phyloP scores from a whole-genome alignment of 2,888 invertebrate genomes.

The Clunio marinus region DNA sequence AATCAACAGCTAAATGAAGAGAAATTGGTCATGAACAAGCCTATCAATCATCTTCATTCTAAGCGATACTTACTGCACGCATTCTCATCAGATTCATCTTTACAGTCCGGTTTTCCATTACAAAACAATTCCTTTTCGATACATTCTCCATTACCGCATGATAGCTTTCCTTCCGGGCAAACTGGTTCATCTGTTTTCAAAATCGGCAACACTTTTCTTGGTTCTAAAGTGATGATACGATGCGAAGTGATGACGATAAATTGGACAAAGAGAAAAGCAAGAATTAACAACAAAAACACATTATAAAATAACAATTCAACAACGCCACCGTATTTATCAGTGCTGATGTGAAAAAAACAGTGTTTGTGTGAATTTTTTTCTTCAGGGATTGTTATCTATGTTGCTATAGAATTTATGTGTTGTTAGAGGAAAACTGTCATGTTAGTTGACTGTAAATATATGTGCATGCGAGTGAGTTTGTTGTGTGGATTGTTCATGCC shows the following conservation, averaged over 20 bases:
- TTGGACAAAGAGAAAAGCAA: neutral
- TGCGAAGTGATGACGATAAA: neutral
- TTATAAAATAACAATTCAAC: conserved; percentile 37
- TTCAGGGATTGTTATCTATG: conserved; percentile 27
- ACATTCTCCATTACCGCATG: conserved; percentile 90
- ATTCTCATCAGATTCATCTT: conserved; percentile 92
- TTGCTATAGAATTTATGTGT: neutral
- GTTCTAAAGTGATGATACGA: conserved; percentile 59
- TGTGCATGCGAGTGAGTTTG: neutral
- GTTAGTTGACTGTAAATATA: conserved; percentile 17
- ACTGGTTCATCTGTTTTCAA: conserved; percentile 90
- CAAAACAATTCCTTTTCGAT: conserved; percentile 88
- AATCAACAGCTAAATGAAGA: conserved; percentile 69
- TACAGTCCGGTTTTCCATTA: conserved; percentile 87
- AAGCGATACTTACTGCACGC: conserved; percentile 79
- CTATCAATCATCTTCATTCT: neutral
- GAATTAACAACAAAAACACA: conserved; percentile 36
- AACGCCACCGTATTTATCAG: conserved; percentile 14
- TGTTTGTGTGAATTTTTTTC: conserved; percentile 29
- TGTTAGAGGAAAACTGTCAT: conserved; percentile 34
- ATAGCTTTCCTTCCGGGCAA: conserved; percentile 83
- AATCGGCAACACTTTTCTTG: conserved; percentile 81
- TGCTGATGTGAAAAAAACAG: conserved; percentile 37
- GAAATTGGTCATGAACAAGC: conserved; percentile 15
- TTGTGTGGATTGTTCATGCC: neutral